These are phyloP conservation scores for Cyprinodon brontotheroides DNA, from an alignment of 2,113 vertebrate genomes.

Conservation along the genomic window DNA sequence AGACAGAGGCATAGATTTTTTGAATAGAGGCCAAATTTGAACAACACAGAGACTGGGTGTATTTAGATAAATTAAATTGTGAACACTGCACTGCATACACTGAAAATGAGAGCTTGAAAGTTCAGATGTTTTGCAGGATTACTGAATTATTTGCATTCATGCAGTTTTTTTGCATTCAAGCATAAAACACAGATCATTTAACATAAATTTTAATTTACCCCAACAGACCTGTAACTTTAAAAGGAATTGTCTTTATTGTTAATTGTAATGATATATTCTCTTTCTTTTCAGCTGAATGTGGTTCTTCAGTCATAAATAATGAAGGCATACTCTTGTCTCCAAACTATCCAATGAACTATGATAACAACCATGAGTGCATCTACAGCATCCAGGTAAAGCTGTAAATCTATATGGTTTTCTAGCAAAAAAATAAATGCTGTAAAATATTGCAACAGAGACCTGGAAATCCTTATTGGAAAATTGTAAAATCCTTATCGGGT, in stretches of 20 bases:
- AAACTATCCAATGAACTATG: slow-evolving; percentile 84
- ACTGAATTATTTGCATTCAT: slow-evolving; percentile 30
- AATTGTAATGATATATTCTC: not conserved
- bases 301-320: slow-evolving; percentile 80
- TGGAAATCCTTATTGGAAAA: not conserved
- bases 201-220: not conserved
- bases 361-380: slow-evolving; percentile 93
- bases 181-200: not conserved
- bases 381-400: slow-evolving; percentile 90
- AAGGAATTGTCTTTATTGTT: not conserved
- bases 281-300: slow-evolving; percentile 78
- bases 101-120: slow-evolving; percentile 52
- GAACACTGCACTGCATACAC: slow-evolving; percentile 33
- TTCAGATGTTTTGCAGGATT: slow-evolving; percentile 55
- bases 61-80: slow-evolving; percentile 53
- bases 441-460: not conserved
- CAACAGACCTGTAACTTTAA: not conserved
- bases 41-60: slow-evolving; percentile 29
- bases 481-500: not conserved
- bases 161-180: slow-evolving; percentile 2
- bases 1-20: slow-evolving; percentile 20
- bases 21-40: slow-evolving; percentile 43
- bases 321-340: slow-evolving; percentile 82
- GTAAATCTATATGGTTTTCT: too few species aligned
- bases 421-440: not conserved